Conservation (phyloP, 1,140 invertebrate species). For the Cataglyphis hispanica region DNA sequence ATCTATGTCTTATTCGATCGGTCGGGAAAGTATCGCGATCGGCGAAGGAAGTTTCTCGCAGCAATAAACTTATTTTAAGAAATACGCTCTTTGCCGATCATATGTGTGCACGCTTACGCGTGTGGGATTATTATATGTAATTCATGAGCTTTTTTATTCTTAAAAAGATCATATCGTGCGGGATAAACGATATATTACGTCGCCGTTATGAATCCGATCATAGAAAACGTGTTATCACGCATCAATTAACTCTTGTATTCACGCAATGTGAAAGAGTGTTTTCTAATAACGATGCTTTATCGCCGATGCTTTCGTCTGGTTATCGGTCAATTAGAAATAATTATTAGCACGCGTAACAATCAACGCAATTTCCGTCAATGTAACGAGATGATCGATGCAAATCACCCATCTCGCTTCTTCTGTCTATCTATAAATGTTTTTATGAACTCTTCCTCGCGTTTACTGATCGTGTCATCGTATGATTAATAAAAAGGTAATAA, state of each 20-base stretch:
- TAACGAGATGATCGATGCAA: background rate
- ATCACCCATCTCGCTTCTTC: background rate
- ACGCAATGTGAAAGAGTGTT: slow-evolving; percentile 20
- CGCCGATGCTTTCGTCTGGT: background rate
- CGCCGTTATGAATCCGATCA: slow-evolving; percentile 17
- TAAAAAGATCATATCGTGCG: slow-evolving; percentile 24
- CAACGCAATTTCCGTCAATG: background rate
- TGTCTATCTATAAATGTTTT: background rate
- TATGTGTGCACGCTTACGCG: background rate
- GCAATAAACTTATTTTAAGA: slow-evolving; percentile 40
- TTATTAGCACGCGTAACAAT: slow-evolving; percentile 15
- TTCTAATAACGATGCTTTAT: slow-evolving; percentile 30
- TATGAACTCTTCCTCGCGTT: background rate
- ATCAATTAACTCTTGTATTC: slow-evolving; percentile 13
- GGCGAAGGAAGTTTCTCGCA: slow-evolving; percentile 14
- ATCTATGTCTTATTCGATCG: background rate
- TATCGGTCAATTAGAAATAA: slow-evolving; percentile 51
- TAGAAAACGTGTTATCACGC: slow-evolving; percentile 14
- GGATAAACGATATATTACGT: background rate
- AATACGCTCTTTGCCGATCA: background rate
- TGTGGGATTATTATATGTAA: slow-evolving; percentile 36
- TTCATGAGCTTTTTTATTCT: background rate
- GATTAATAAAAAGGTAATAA: background rate
- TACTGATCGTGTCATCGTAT: background rate
- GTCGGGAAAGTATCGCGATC: slow-evolving; percentile 18